Base-by-base conservation (phyloP, 1,140 invertebrate species). In the Drosophila rhopaloa region DNA sequence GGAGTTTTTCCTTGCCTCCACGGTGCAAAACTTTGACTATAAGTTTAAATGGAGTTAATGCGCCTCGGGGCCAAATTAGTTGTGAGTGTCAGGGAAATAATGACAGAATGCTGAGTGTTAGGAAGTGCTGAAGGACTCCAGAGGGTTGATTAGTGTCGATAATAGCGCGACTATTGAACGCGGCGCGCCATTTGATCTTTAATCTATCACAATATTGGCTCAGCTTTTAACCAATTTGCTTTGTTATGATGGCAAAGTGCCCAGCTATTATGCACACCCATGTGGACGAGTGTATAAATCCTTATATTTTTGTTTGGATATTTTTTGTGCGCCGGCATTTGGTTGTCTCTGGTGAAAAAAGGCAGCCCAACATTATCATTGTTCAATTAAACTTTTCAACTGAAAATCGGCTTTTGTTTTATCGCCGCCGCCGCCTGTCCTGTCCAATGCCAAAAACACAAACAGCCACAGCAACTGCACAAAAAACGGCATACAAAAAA, bases 341-440 rank as follows among this genome's bases (percentile, higher is more conserved):
- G 76, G 81, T 68, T 74, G 65, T 51, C 50, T 55, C 16, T 55
- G 35, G 41, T 29, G 29, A 50, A 71, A 66, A 71, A 70, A 16
- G 47, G 27, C 50, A 19, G 35, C 37, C 60, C 76, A 83, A 89
- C 80, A 82, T 88, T 88, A 88, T 88, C 83, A 89, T 89, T 88
- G 83, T 88, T 88, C 84, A 88, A 88, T 88, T 88, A 88, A 88
- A 89, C 84, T 88, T 88, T 88, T 88, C 84, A 88, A 78, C 84
- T 84, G 84, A 88, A 86, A 88, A 88, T 83, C 84, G 84, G 84
- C 84, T 88, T 88, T 88, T 88, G 80, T 88, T 89, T 86, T 86
- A 86, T 88, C 82, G 82, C 66, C 27, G 24, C 56, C 43, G 50
- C 46, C 51, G 67, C 57, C 51, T 58, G 70, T 68, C 67, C 76